A percentile compares a stretch with the other conserved stretches of the same genome.
Conservation (phyloP, 1,140 invertebrate genomes). For the Halyomorpha halys region DNA sequence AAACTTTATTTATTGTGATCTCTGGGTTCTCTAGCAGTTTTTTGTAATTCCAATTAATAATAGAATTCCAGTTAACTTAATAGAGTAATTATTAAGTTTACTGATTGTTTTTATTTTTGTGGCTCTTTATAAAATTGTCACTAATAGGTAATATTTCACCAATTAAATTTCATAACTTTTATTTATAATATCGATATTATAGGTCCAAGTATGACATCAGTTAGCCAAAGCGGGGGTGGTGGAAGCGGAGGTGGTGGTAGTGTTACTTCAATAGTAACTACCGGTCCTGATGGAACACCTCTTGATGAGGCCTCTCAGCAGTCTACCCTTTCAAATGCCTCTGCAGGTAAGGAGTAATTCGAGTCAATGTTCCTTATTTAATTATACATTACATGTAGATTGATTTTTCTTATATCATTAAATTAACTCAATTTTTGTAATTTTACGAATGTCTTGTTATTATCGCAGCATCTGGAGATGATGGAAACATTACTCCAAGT, state of each 20-base stretch:
- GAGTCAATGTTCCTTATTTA: no score
- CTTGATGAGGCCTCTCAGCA: conserved; percentile 84
- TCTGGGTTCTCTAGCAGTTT: no score
- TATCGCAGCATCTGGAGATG: conserved; percentile 66
- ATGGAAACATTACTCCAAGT: conserved; percentile 61
- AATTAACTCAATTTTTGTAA: background rate
- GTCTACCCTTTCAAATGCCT: conserved; percentile 81
- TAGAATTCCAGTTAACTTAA: no score
- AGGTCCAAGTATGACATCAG: conserved; percentile 8
- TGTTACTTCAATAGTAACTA: conserved; percentile 75
- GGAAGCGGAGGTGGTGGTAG: conserved; percentile 29
- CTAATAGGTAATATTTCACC: no score
- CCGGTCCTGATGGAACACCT: conserved; percentile 73
- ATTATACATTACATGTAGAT: background rate
- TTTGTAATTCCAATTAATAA: no score
- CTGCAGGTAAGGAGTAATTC: conserved; percentile 52
- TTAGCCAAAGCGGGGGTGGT: conserved; percentile 11
- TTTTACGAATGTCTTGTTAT: conserved; percentile 5
- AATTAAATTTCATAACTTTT: no score
- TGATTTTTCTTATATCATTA: background rate
- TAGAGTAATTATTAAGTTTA: no score
- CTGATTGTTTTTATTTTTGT: no score
- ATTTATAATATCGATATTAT: no score
- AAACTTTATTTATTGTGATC: no score
- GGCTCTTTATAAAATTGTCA: no score